Base-by-base conservation (phyloP, 2,113 vertebrate genomes). In the Dicrurus megarhynchus region DNA sequence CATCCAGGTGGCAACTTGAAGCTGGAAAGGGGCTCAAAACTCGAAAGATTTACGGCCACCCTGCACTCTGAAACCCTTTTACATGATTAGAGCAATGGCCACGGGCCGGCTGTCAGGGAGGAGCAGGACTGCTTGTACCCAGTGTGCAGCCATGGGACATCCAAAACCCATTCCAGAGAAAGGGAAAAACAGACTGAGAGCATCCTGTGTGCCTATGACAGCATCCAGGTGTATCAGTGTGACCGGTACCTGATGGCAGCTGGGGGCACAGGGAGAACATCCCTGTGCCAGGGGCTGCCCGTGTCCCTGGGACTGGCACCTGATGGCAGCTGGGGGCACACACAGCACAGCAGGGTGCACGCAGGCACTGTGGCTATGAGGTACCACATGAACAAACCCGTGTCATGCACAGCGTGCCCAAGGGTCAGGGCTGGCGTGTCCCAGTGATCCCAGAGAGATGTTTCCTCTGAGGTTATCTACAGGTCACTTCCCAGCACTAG, bases 141-240 rank as follows among this genome's bases (percentile, higher is more conserved):
- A 21, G 53, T 0, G 4, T 13, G 74, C 86, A 17, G n/a, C 60
- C 46, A 1, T 0, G 7, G n/a, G 3, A 32, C 18, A 17, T 1
- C 67, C 19, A 3, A 47, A 12, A 27, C 13, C 53, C 13, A 1
- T 9, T 21, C 0, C 18, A 75, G 59, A 9, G 50, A 28, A 10
- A 28, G 9, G 26, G 9, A 16, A 30, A 37, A 26, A 2, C 1
- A 33, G 18, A 5, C 8, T 10, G 39, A 24, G 50, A 55, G 46
- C 8, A 9, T 4, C 16, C 3, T 1, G 1, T 0, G 8, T 4
- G 3, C 52, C 78, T 16, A 0, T 4, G 50, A 1, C 0, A 3
- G 61, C 13, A 3, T 1, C 10, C 16, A 37, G 1, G 7, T 39
- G 67, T 12, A 0, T 0, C 0, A 14, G 30, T 28, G 70, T 11